Conservation (phyloP, 2,888 invertebrate genomes). For the Boloria selene region DNA sequence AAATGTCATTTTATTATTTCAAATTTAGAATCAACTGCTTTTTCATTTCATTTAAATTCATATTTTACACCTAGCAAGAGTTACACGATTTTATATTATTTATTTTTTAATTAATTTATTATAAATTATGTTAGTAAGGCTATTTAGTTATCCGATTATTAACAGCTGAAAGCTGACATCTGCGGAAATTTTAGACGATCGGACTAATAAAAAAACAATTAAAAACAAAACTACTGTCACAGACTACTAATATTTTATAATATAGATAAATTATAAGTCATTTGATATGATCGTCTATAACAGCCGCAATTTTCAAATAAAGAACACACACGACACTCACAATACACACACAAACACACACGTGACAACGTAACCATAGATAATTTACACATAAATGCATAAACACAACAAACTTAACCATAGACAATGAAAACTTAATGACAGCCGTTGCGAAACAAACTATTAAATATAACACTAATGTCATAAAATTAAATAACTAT, state of each 20-base stretch:
- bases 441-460: slow-evolving; percentile 32
- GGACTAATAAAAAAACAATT: slow-evolving; percentile 21
- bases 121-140: slow-evolving; percentile 78
- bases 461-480: slow-evolving; percentile 6
- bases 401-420: slow-evolving; percentile 68
- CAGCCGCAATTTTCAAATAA: slow-evolving; percentile 56
- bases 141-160: slow-evolving; percentile 70
- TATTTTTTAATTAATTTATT: slow-evolving; percentile 55
- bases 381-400: slow-evolving; percentile 49
- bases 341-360: slow-evolving; percentile 42
- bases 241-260: slow-evolving; percentile 15
- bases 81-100: slow-evolving; percentile 60
- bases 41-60: slow-evolving; percentile 68
- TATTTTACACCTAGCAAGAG: slow-evolving; percentile 70
- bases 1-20: slow-evolving; percentile 77
- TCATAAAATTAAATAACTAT: slow-evolving; percentile 20
- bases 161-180: slow-evolving; percentile 50
- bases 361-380: slow-evolving; percentile 46
- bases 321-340: slow-evolving; percentile 41
- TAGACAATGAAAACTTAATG: slow-evolving; percentile 48
- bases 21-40: slow-evolving; percentile 82
- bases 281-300: slow-evolving; percentile 48
- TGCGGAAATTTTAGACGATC: slow-evolving; percentile 57
- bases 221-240: slow-evolving; percentile 19
- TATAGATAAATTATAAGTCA: background rate